Conservation (phyloP, 2,113 vertebrate species). For the Choloepus hoffmanni region DNA sequence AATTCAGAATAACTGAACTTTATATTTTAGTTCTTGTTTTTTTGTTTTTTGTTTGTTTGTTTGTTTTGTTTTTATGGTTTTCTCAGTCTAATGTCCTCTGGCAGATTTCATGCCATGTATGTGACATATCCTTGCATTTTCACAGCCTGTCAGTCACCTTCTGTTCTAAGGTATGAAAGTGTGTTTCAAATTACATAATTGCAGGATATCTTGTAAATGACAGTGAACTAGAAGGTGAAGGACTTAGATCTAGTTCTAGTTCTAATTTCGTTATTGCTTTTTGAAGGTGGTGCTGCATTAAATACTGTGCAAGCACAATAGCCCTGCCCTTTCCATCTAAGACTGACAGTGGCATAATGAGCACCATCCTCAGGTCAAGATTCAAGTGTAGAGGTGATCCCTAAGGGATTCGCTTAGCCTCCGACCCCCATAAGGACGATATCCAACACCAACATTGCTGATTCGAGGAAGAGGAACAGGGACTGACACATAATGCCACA, state of each 20-base stretch:
- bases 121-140: not conserved
- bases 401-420: not conserved
- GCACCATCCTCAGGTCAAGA: not conserved
- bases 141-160: not conserved
- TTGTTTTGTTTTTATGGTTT: not conserved
- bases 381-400: not conserved
- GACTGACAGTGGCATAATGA: not conserved
- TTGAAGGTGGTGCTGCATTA: not conserved
- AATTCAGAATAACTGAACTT: conserved; percentile 63
- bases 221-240: conserved; percentile 1
- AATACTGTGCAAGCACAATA: not conserved
- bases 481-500: not conserved
- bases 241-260: not conserved
- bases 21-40: conserved; percentile 36
- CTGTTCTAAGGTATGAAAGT: not conserved
- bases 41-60: conserved; percentile 54
- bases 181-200: not conserved
- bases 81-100: not conserved
- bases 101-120: not conserved
- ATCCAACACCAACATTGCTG: not conserved
- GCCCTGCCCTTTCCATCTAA: not conserved
- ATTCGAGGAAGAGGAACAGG: not conserved
- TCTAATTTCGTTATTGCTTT: not conserved
- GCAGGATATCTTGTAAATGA: not conserved
- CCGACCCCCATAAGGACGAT: not conserved